Conservation (phyloP, 2,113 vertebrate genomes). For the Proteles cristata region DNA sequence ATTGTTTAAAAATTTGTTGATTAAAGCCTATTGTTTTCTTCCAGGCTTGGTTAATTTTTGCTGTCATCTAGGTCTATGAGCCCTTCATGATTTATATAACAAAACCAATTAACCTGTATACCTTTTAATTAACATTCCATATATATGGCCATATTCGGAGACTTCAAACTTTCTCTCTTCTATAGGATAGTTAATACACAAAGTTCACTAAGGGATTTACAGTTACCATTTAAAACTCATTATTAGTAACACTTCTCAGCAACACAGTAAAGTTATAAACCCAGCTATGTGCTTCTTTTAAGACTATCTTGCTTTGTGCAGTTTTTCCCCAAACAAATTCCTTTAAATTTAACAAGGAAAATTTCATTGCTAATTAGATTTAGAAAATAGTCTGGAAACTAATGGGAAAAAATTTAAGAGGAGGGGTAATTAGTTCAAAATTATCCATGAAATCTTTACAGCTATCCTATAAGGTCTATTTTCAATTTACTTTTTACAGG, state of each 20-base stretch:
- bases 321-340: neutral
- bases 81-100: neutral
- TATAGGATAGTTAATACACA: conserved; percentile 12
- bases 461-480: neutral
- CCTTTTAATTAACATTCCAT: conserved; percentile 58
- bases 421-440: conserved; percentile 37
- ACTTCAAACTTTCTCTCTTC: conserved; percentile 59
- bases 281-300: conserved; percentile 44
- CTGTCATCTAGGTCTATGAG: neutral
- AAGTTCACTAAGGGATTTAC: conserved; percentile 21
- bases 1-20: neutral
- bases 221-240: conserved; percentile 57
- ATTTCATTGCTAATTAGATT: conserved; percentile 78
- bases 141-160: neutral
- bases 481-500: conserved; percentile 18
- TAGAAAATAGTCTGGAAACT: conserved; percentile 63
- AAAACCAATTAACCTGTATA: neutral
- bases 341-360: conserved; percentile 5
- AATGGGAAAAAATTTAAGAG: conserved; percentile 61
- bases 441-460: conserved; percentile 46
- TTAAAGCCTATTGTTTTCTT: neutral
- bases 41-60: neutral
- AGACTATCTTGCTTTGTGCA: conserved; percentile 5
- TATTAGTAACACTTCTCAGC: neutral
- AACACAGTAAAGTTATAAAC: conserved; percentile 17